Percentiles rank a stretch among this genome's conserved stretches.
Evolutionary conservation across 2,797 vertebrate genomes (phyloP).

Genomic region (Dipus sagitta): DNA sequence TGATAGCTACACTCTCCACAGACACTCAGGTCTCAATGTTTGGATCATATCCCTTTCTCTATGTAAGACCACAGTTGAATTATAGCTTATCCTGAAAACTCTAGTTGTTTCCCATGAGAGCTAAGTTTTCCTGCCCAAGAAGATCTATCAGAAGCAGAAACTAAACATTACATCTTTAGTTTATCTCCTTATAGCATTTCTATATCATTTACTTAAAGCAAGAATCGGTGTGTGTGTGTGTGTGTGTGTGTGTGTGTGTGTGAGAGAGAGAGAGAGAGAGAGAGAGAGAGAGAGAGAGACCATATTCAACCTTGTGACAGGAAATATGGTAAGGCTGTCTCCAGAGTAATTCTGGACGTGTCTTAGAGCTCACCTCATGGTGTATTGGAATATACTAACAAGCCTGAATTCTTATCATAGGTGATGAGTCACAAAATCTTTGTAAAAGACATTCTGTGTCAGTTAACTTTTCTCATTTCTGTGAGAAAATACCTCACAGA

Average conservation of each 20-base stretch:
- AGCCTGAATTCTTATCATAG: background rate
- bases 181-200: background rate
- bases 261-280: background rate
- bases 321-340: background rate
- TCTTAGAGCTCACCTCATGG: background rate
- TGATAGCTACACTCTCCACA: background rate
- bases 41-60: conserved; percentile 9
- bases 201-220: background rate
- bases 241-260: background rate
- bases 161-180: background rate
- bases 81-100: background rate
- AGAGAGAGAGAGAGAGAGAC: no score
- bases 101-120: background rate
- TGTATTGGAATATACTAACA: background rate
- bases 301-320: background rate
- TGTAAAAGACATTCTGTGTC: background rate
- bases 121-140: background rate
- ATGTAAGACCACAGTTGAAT: background rate
- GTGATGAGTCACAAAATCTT: conserved; percentile 13
- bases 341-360: background rate
- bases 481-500: background rate
- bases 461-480: background rate
- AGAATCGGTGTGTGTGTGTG: background rate
- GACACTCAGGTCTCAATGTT: background rate
- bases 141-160: background rate